phyloP scores from a whole-genome alignment of 2,888 invertebrate genomes.

The Pseudoips prasinana region DNA sequence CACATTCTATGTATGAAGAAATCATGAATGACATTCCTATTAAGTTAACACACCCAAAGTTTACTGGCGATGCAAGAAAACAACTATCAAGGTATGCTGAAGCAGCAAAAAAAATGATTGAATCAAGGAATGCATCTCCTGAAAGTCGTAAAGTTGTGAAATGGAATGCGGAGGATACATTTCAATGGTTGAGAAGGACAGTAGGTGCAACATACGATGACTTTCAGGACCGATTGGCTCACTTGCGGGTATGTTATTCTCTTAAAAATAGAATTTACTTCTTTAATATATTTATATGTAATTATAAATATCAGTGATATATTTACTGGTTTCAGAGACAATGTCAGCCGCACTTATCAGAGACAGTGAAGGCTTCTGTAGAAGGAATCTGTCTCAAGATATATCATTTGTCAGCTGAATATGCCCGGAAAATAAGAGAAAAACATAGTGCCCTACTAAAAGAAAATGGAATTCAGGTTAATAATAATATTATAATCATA shows the following conservation, averaged over 20 bases:
- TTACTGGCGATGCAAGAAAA: slow-evolving; percentile 96
- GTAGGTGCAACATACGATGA: slow-evolving; percentile 97
- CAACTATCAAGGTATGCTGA: slow-evolving; percentile 97
- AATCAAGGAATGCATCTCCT: slow-evolving; percentile 94
- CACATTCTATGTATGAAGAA: slow-evolving; percentile 97
- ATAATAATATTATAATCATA: too few relatives aligned
- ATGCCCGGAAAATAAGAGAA: slow-evolving; percentile 94
- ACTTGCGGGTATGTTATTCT: slow-evolving; percentile 86
- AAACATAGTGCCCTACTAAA: slow-evolving; percentile 92
- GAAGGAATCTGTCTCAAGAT: slow-evolving; percentile 98
- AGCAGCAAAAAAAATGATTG: slow-evolving; percentile 98
- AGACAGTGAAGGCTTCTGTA: slow-evolving; percentile 96
- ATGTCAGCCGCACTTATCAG: slow-evolving; percentile 97
- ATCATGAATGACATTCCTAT: slow-evolving; percentile 99
- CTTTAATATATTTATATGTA: not conserved
- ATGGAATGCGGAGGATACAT: slow-evolving; percentile 99
- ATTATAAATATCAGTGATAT: too few relatives aligned
- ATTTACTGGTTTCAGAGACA: slow-evolving; percentile 91
- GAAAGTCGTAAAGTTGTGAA: slow-evolving; percentile 98
- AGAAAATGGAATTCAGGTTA: slow-evolving; percentile 89
- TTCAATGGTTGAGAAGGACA: slow-evolving; percentile 96
- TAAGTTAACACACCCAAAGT: slow-evolving; percentile 96
- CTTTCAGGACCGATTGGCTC: slow-evolving; percentile 93
- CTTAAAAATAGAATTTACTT: not conserved
- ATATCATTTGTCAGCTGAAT: slow-evolving; percentile 94